These are phyloP conservation scores for Porphyrio hochstetteri DNA, from an alignment of 2,113 vertebrate genomes.

Conservation along the genomic window DNA sequence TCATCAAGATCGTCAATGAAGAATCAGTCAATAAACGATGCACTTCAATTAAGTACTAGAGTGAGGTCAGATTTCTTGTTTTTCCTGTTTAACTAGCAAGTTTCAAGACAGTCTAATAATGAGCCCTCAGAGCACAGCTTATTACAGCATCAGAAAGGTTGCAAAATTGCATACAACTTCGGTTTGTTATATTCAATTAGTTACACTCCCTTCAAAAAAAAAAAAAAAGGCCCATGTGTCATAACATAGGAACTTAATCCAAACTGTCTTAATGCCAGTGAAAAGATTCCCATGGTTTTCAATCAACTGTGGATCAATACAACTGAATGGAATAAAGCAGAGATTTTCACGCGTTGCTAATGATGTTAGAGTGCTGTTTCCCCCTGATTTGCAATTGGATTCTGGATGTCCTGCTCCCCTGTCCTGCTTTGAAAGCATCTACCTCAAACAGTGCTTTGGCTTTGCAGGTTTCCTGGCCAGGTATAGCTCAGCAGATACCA, in stretches of 20 bases:
- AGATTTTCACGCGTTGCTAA: not conserved
- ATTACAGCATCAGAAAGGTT: not conserved
- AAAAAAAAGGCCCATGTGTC: not conserved
- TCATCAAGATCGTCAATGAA: too few relatives aligned
- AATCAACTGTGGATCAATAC: not conserved
- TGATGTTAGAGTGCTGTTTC: not conserved
- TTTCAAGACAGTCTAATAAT: not conserved
- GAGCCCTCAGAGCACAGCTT: slow-evolving; percentile 12
- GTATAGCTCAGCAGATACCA: not conserved
- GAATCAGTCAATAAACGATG: slow-evolving; percentile 28
- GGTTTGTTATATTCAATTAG: not conserved
- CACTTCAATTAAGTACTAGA: slow-evolving; percentile 20
- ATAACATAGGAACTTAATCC: not conserved
- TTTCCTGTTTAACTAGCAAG: slow-evolving; percentile 32
- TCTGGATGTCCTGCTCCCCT: not conserved
- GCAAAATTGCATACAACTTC: slow-evolving; percentile 10
- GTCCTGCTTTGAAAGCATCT: not conserved
- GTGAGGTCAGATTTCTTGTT: slow-evolving; percentile 43
- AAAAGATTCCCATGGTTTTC: not conserved
- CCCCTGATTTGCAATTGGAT: not conserved
- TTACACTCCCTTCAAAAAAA: not conserved
- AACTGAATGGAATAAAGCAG: not conserved
- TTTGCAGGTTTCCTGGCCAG: not conserved
- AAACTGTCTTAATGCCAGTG: not conserved
- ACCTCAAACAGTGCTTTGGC: not conserved